Evolutionary conservation across 2,888 invertebrate genomes (phyloP).

Genomic region (Caenorhabditis sp.): DNA sequence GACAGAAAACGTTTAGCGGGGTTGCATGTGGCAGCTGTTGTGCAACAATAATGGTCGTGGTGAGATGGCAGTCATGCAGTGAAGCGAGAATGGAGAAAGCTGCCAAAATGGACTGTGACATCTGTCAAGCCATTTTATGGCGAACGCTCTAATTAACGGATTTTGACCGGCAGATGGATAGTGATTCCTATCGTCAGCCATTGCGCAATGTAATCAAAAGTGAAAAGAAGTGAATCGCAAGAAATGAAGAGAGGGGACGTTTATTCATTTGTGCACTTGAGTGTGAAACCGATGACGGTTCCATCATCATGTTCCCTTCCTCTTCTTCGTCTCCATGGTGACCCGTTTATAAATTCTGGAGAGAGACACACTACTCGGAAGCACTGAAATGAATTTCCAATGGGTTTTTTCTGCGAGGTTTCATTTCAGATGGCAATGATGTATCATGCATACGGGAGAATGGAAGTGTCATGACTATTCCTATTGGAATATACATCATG

Average conservation of each 20-base stretch:
- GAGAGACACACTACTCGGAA: not conserved
- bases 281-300: not conserved
- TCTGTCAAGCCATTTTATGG: slow-evolving; percentile 54
- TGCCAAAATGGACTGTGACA: slow-evolving; percentile 56
- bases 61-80: slow-evolving; percentile 31
- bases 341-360: slow-evolving; percentile 25
- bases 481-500: slow-evolving; percentile 2
- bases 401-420: not conserved
- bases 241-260: not conserved
- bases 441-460: not conserved
- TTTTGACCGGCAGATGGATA: slow-evolving; percentile 29
- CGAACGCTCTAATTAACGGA: slow-evolving; percentile 60
- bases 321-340: slow-evolving; percentile 30
- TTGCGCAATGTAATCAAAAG: slow-evolving; percentile 21
- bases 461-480: slow-evolving; percentile 4
- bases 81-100: slow-evolving; percentile 49
- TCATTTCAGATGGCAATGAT: not conserved
- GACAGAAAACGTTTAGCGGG: slow-evolving; percentile 19
- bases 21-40: slow-evolving; percentile 37
- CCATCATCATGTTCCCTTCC: slow-evolving; percentile 17
- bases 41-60: slow-evolving; percentile 41
- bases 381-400: not conserved
- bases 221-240: not conserved
- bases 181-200: slow-evolving; percentile 9
- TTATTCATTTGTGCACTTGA: too few species aligned